Conservation (phyloP, 2,113 vertebrate genomes). For the Bujurquina vittata region DNA sequence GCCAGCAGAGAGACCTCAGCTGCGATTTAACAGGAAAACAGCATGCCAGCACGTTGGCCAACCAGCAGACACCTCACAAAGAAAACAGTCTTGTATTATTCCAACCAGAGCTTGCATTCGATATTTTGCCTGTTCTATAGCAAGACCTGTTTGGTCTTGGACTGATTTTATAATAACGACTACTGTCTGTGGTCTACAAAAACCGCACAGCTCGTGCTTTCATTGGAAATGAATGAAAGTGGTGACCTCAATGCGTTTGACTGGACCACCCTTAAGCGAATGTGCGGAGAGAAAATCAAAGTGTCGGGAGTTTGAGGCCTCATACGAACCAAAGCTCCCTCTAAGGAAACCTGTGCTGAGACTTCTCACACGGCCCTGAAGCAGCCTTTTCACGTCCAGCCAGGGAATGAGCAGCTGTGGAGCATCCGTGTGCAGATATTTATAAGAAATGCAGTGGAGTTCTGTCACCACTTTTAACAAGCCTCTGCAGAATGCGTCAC, state of each 20-base stretch:
- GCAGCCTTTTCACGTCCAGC: neutral
- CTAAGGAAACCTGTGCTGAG: conserved; percentile 9
- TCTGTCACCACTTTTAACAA: conserved; percentile 48
- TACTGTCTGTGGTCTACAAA: conserved; percentile 66
- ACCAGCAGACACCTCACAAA: conserved; percentile 46
- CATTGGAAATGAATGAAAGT: conserved; percentile 70
- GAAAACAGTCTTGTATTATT: conserved; percentile 68
- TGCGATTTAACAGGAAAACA: conserved; percentile 58
- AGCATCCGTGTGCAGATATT: conserved; percentile 35
- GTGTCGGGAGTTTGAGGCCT: conserved; percentile 16
- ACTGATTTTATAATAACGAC: conserved; percentile 57
- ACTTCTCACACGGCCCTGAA: conserved; percentile 15
- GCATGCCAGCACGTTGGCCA: conserved; percentile 42
- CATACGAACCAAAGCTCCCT: conserved; percentile 18
- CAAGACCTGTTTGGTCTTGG: conserved; percentile 43
- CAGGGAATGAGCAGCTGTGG: conserved; percentile 33
- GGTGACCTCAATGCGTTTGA: conserved; percentile 47
- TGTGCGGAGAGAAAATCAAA: conserved; percentile 38
- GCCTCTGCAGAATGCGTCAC: conserved; percentile 27
- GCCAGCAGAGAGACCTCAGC: conserved; percentile 53
- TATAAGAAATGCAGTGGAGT: conserved; percentile 18
- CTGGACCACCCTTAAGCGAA: conserved; percentile 62
- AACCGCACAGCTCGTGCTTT: conserved; percentile 67
- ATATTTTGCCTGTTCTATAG: conserved; percentile 44
- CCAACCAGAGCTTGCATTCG: conserved; percentile 29